Conservation (phyloP, 2,888 invertebrate genomes). For the Peribatodes rhomboidaria region DNA sequence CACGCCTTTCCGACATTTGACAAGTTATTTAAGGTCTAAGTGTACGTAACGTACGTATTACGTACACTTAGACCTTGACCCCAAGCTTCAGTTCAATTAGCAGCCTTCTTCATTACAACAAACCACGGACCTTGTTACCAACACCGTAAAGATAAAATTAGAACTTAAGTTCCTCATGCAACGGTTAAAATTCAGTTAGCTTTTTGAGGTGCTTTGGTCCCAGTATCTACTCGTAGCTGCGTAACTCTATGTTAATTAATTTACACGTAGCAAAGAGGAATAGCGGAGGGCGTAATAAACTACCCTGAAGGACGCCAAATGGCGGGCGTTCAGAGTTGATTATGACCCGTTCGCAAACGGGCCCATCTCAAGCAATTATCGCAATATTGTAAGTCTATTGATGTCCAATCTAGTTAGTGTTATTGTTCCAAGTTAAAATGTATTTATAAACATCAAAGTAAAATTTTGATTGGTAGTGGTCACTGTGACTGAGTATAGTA, state of each 20-base stretch:
- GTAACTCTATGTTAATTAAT: constrained; percentile 45
- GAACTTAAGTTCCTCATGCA: constrained; percentile 25
- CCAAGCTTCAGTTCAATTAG: constrained; percentile 29
- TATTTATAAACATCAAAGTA: not conserved
- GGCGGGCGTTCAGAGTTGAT: constrained; percentile 20
- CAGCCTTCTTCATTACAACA: constrained; percentile 11
- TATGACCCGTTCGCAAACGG: constrained; percentile 17
- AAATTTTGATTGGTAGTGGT: constrained; percentile 1
- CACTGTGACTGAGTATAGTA: not conserved
- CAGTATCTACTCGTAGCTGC: constrained; percentile 22
- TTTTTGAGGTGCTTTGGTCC: constrained; percentile 21
- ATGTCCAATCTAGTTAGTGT: not conserved
- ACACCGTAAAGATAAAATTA: constrained; percentile 21
- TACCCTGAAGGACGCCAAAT: constrained; percentile 35
- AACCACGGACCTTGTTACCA: constrained; percentile 22
- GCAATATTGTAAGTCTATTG: constrained; percentile 16
- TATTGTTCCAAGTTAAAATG: not conserved
- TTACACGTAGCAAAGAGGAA: constrained; percentile 39
- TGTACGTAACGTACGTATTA: too few species aligned
- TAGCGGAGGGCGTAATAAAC: constrained; percentile 39
- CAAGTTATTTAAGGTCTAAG: too few species aligned
- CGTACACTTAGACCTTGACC: constrained; percentile 29
- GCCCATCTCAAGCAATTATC: constrained; percentile 8
- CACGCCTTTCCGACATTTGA: constrained; percentile 21
- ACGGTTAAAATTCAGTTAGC: constrained; percentile 35